These are phyloP conservation scores for Synanthedon myopaeformis DNA, from an alignment of 2,888 invertebrate species.

Conservation along the genomic window DNA sequence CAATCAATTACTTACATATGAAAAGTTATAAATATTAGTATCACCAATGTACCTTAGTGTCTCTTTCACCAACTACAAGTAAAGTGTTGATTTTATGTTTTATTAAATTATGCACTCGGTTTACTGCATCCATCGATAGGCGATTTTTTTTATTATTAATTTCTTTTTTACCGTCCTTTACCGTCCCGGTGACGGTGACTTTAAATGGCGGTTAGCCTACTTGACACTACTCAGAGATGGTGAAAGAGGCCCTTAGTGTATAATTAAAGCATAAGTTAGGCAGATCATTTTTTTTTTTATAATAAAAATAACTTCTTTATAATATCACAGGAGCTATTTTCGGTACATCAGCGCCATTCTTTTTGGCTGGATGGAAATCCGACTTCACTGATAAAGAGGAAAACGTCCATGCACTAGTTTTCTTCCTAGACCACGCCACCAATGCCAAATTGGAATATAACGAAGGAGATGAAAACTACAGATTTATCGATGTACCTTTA, in stretches of 20 bases:
- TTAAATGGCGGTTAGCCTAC: too few species aligned
- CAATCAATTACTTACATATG: slow-evolving; percentile 42
- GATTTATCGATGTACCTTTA: slow-evolving; percentile 84
- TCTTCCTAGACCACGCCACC: slow-evolving; percentile 82
- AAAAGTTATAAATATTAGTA: slow-evolving; percentile 10
- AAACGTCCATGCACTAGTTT: slow-evolving; percentile 80
- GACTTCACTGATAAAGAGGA: slow-evolving; percentile 84
- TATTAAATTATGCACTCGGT: too few species aligned
- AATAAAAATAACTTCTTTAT: not conserved
- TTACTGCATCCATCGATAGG: too few species aligned
- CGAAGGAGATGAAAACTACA: slow-evolving; percentile 37
- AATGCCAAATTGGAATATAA: slow-evolving; percentile 72
- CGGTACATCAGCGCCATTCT: slow-evolving; percentile 83
- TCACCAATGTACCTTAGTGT: not conserved
- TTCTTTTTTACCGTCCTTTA: too few species aligned
- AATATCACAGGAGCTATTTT: slow-evolving; percentile 77
- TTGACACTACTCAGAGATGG: too few species aligned
- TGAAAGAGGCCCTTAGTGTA: too few species aligned
- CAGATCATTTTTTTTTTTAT: too few species aligned
- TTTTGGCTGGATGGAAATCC: slow-evolving; percentile 88
- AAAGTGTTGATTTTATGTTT: too few species aligned
- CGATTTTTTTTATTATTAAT: too few species aligned
- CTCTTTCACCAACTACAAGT: too few species aligned
- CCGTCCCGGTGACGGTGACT: too few species aligned
- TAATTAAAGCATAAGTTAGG: not conserved